Evolutionary conservation across 2,113 vertebrate genomes (phyloP), one percentile per base, ranked within the genome.

Genomic region (Scortum barcoo): DNA sequence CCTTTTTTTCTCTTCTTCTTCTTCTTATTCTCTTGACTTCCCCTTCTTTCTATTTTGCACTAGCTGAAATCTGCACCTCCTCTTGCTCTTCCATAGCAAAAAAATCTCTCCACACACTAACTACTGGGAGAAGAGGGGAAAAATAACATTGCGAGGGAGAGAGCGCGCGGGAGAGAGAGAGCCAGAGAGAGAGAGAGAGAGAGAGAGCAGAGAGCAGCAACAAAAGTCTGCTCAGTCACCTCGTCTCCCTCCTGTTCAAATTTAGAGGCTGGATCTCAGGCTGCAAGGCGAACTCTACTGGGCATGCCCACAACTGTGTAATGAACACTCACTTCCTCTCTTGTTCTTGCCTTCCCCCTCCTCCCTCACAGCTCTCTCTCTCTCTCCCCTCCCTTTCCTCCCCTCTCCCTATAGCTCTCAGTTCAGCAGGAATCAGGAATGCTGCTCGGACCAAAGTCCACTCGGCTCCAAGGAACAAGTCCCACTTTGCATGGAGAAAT

Each of bases 301-400:
- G 96, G 96, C 96, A 96, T 96, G 96, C 96, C 93, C 95, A 94
- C 93, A 91, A 93, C 94, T 95, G 90, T 92, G 94, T 93, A 93
- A 96, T 96, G 95, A 96, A 96, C 94, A 94, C 78, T 96, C 94
- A 95, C 96, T 97, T 97, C 96, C 96, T 97, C 96, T 95, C 95
- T 94, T 95, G 95, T 94, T 86, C 84, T 76, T 88, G 85, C 81
- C 81, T 73, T 54, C 81, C 73, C 57, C 72, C 80, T 71, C 84
- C 71, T 67, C 74, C 75, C 56, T 73, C 57, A 51, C 60, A 22
- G 78, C 72, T 19, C 73, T 16, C 30, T 58, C 85, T 61, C 81
- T 56, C 33, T 60, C 80, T 40, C 94, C 78, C 76, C 94, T 94
- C 6, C 17, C 42, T 40, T 33, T 60, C 40, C 5, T 56, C 42